Conservation (phyloP, 1,140 invertebrate species). For the Ceratitis capitata region DNA sequence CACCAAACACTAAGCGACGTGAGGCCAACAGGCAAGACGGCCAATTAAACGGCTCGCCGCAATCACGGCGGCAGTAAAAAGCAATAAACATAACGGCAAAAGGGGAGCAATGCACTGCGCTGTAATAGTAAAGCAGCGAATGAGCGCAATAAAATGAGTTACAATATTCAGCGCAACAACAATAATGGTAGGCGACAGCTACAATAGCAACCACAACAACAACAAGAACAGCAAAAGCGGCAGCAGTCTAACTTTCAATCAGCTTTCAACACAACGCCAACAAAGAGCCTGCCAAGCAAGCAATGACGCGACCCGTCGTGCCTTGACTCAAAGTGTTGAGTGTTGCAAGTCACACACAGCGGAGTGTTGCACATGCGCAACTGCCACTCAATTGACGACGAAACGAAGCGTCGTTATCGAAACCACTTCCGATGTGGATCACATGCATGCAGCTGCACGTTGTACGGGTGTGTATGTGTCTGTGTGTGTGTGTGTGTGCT, state of each 20-base stretch:
- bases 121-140: not conserved
- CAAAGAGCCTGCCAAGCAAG: no score
- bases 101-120: not conserved
- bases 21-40: not conserved
- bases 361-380: conserved; percentile 22
- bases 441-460: no score
- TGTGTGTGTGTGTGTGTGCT: not conserved
- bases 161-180: not conserved
- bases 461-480: not conserved
- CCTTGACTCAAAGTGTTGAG: no score
- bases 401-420: not conserved
- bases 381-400: no score
- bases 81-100: not conserved
- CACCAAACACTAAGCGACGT: not conserved
- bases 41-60: conserved; percentile 14
- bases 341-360: conserved; percentile 33
- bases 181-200: not conserved
- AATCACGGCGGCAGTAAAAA: not conserved
- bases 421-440: conserved; percentile 24
- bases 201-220: not conserved
- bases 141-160: conserved; percentile 1
- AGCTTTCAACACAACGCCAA: conserved; percentile 31
- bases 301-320: not conserved
- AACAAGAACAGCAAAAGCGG: not conserved
- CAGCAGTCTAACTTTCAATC: not conserved